Percentiles rank a stretch among this genome's conserved stretches.
phyloP scores from a whole-genome alignment of 1,140 invertebrate genomes.

The Carcinoscorpius rotundicauda region DNA sequence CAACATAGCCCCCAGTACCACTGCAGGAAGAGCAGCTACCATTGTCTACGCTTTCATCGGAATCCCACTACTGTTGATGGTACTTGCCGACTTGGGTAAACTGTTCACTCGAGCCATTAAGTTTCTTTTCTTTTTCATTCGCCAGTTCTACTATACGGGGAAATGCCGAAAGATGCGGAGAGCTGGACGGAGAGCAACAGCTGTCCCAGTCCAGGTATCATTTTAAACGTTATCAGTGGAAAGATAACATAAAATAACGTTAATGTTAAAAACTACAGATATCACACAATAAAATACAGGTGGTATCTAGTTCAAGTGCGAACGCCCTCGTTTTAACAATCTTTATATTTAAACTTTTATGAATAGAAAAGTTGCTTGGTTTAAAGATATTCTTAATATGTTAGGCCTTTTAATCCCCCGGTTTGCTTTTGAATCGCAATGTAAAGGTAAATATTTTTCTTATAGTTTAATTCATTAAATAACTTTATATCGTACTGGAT shows the following conservation, averaged over 20 bases:
- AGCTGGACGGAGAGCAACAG: constrained; percentile 28
- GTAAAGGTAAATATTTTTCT: too few species aligned
- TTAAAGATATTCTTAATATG: too few species aligned
- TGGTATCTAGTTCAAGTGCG: constrained; percentile 2
- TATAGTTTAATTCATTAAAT: too few species aligned
- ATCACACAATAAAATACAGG: constrained; percentile 8
- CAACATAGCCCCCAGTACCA: constrained; percentile 78
- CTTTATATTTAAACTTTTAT: too few species aligned
- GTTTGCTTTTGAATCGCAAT: too few species aligned
- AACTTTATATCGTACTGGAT: too few species aligned
- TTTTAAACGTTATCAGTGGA: neutral
- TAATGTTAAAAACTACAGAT: neutral
- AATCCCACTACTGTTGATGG: constrained; percentile 82
- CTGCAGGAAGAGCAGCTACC: constrained; percentile 65
- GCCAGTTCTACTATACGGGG: constrained; percentile 71
- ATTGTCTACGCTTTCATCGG: constrained; percentile 90
- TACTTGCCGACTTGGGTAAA: constrained; percentile 85
- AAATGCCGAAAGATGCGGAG: constrained; percentile 16
- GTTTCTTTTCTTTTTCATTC: constrained; percentile 80
- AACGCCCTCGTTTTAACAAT: too few species aligned
- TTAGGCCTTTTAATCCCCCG: too few species aligned
- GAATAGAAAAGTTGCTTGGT: too few species aligned
- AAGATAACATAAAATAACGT: neutral
- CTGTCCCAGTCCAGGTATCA: constrained; percentile 55
- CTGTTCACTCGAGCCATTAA: constrained; percentile 82